These are phyloP conservation scores for Zapornia atra DNA, from an alignment of 2,113 vertebrate species.

Conservation along the genomic window DNA sequence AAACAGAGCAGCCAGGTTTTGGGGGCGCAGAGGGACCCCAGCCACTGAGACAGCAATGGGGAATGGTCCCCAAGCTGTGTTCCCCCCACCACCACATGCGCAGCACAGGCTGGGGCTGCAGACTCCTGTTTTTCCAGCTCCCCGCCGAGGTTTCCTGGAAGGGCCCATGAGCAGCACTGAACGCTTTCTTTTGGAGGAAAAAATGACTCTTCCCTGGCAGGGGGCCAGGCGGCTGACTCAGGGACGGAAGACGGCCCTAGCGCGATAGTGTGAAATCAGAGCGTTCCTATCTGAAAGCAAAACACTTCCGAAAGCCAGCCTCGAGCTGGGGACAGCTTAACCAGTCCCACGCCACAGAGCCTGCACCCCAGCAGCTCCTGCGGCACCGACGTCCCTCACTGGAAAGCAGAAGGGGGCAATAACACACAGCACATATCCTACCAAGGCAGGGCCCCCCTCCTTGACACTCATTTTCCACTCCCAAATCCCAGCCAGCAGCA, in stretches of 20 bases:
- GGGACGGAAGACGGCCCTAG: slow-evolving; percentile 65
- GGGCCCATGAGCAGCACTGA: slow-evolving; percentile 16
- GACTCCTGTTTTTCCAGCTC: slow-evolving; percentile 61
- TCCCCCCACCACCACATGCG: rapidly evolving
- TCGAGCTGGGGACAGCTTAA: not conserved
- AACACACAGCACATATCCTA: not conserved
- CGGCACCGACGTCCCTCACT: rapidly evolving
- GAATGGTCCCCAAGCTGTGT: not conserved
- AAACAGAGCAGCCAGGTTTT: not conserved
- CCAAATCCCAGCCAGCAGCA: not conserved
- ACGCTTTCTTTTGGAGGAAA: slow-evolving; percentile 78
- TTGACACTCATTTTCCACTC: not conserved
- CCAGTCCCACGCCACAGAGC: rapidly evolving
- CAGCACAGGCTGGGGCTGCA: not conserved
- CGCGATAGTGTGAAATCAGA: slow-evolving; percentile 69
- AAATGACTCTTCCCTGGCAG: slow-evolving; percentile 72
- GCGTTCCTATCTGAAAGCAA: slow-evolving; percentile 64
- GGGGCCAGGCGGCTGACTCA: slow-evolving; percentile 74
- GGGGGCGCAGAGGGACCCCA: not conserved
- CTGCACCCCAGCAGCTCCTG: rapidly evolving
- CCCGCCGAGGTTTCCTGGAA: slow-evolving; percentile 48
- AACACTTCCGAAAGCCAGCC: slow-evolving; percentile 48
- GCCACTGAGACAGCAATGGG: not conserved
- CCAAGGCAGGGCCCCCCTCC: not conserved
- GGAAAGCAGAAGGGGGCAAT: not conserved